Evolutionary conservation across 2,888 invertebrate genomes (phyloP).

Genomic region (Callimorpha dominula): DNA sequence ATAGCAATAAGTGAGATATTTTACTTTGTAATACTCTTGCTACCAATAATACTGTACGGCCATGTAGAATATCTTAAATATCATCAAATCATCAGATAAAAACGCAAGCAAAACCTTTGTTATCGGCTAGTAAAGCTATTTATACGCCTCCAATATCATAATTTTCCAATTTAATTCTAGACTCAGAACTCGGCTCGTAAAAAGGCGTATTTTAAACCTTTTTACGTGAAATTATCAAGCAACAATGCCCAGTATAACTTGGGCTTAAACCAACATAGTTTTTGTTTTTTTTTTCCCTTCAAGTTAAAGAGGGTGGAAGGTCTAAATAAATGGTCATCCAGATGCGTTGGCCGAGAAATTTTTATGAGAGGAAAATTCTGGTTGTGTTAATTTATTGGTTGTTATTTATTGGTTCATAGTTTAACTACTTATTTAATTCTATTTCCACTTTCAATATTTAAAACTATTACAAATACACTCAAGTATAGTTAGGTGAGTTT

Average conservation of each 20-base stretch:
- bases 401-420: not conserved
- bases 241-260: constrained; percentile 26
- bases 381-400: constrained; percentile 15
- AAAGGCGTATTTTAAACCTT: constrained; percentile 37
- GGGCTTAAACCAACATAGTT: constrained; percentile 24
- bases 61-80: not conserved
- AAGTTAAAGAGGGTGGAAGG: constrained; percentile 12
- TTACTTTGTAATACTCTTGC: too few relatives aligned
- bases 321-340: constrained; percentile 5
- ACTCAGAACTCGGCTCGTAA: constrained; percentile 35
- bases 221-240: constrained; percentile 44
- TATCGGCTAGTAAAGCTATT: constrained; percentile 35
- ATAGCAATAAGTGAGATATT: too few relatives aligned
- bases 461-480: not conserved
- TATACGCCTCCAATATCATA: constrained; percentile 32
- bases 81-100: not conserved
- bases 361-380: constrained; percentile 16
- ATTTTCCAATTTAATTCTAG: constrained; percentile 44
- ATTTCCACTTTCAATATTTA: too few relatives aligned
- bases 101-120: constrained; percentile 31
- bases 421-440: too few relatives aligned
- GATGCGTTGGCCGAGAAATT: constrained; percentile 21
- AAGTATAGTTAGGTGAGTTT: not conserved
- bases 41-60: too few relatives aligned
- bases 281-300: not conserved